A percentile compares a stretch with the other conserved stretches of the same genome.
Conservation (phyloP, 1,140 invertebrate genomes). For the Oncopodura yosiiana region DNA sequence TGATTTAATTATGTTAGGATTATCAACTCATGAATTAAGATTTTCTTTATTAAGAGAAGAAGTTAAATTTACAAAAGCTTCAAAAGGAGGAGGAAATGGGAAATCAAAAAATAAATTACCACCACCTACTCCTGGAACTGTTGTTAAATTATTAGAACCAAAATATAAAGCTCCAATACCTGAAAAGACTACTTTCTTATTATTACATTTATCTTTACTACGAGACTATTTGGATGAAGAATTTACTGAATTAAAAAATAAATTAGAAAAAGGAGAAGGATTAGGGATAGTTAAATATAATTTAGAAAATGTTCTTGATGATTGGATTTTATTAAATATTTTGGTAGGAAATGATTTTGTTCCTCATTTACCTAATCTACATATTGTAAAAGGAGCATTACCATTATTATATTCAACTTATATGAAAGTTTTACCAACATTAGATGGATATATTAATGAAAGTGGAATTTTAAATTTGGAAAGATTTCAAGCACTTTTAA, state of each 20-base stretch:
- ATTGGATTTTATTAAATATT: conserved; percentile 75
- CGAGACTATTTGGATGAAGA: conserved; percentile 89
- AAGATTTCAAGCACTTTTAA: conserved; percentile 79
- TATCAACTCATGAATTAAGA: conserved; percentile 71
- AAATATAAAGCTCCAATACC: conserved; percentile 46
- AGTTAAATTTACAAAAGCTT: conserved; percentile 26
- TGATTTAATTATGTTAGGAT: conserved; percentile 88
- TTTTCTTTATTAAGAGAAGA: conserved; percentile 33
- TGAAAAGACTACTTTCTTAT: conserved; percentile 84
- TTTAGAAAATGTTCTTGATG: conserved; percentile 32
- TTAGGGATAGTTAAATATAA: conserved; percentile 20
- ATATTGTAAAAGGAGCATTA: conserved; percentile 81
- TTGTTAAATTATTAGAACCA: neutral
- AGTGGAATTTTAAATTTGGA: conserved; percentile 68
- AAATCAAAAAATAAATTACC: neutral
- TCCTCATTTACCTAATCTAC: conserved; percentile 83
- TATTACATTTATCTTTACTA: conserved; percentile 82
- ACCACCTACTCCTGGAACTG: neutral
- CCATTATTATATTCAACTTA: conserved; percentile 79
- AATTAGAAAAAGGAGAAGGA: conserved; percentile 35
- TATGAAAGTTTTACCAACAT: conserved; percentile 68
- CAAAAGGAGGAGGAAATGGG: conserved; percentile 5
- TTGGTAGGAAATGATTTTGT: conserved; percentile 96
- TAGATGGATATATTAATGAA: conserved; percentile 91
- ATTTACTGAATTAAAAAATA: conserved; percentile 63